Percentiles rank a stretch among this genome's conserved stretches.
phyloP scores from a whole-genome alignment of 2,797 vertebrate species.

The Poeciliopsis infans region DNA sequence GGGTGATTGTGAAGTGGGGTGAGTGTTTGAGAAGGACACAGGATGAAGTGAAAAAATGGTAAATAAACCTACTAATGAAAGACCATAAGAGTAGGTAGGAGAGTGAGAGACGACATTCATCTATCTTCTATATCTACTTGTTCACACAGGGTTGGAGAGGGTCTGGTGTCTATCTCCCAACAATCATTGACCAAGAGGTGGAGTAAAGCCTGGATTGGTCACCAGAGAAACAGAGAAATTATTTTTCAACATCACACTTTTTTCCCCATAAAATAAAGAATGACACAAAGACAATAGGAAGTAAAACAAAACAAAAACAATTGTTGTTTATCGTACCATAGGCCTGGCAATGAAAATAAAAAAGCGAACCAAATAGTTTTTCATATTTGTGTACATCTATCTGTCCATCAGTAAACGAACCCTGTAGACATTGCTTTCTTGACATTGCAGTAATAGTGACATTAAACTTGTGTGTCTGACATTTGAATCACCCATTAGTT shows the following conservation, averaged over 20 bases:
- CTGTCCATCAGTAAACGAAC: neutral
- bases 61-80: neutral
- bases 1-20: conserved; percentile 14
- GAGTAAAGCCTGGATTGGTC: neutral
- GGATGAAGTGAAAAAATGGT: neutral
- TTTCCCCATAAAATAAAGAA: neutral
- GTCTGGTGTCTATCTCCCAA: neutral
- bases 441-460: conserved; percentile 52
- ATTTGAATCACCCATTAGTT: conserved; percentile 58
- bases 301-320: neutral
- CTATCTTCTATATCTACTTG: neutral
- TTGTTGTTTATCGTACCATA: neutral
- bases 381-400: neutral
- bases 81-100: neutral
- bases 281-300: neutral
- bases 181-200: neutral
- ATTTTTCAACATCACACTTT: neutral
- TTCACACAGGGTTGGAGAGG: neutral
- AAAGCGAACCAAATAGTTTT: neutral
- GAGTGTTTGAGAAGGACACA: neutral
- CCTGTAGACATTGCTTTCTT: conserved; percentile 32
- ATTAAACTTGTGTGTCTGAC: conserved; percentile 52
- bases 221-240: neutral
- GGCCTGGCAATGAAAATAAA: neutral
- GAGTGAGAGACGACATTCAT: neutral